Base-by-base conservation (phyloP, 2,888 invertebrate genomes). In the Philaethria dido region DNA sequence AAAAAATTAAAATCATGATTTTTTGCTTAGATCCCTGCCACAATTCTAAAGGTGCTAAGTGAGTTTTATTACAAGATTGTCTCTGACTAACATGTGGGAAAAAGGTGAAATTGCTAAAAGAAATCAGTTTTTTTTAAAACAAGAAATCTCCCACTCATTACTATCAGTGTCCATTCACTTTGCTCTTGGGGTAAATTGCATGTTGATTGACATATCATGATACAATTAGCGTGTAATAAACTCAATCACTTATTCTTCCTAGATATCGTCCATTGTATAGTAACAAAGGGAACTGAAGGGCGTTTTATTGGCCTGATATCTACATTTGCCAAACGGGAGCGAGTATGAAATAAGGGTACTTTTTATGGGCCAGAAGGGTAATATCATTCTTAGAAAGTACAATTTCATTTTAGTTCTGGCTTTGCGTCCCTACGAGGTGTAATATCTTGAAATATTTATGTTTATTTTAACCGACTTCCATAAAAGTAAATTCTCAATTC, bases 271-370 rank as follows among this genome's bases (percentile, higher is more conserved):
- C 9, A 47, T 60, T 60, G 68, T 52, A 39, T 39, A 62, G 44
- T 16, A 52, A 64, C 68, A 68, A 68, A 70, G 64, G 62, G 42
- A 65, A 65, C 69, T 70, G n/a, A 20, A 59, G 57, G 65, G 62
- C 59, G 36, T 60, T 64, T 67, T 70, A 70, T 65, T 68, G 59
- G 59, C 54, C 47, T 62, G 22, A 39, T 69, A 70, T 68, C 70
- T 68, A 44, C 62, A 70, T 68, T 65, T 42, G 47, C 67, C 70
- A 70, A 68, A 70, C 70, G 62, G 64, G 61, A 47, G 42, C 22
- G 42, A n/a, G 42, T 57, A 25, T 42, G 57, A 47, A 50, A 48
- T 22, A 42, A 57, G 42, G 42, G 57, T 25, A 11, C 57, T 57
- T 57, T 57, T 42, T 3, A 22, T 16, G 14, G 39, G 39, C 55